Evolutionary conservation across 1,140 invertebrate genomes (phyloP).

Genomic region (Drosophila melanogaster): DNA sequence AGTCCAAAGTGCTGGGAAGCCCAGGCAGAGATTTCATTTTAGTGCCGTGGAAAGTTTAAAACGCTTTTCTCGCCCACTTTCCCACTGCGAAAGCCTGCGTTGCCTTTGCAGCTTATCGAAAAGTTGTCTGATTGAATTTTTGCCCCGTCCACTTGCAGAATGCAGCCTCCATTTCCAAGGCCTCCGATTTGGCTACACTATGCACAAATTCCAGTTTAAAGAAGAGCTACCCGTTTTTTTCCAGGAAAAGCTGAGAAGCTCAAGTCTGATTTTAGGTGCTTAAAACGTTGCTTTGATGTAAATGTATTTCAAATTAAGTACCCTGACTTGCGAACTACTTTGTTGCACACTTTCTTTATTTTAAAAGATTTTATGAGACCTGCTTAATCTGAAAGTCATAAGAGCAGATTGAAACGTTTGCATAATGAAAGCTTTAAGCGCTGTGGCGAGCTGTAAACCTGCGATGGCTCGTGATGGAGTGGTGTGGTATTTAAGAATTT

Average conservation of each 20-base stretch:
- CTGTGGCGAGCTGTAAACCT: conserved; percentile 53
- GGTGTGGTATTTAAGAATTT: conserved; percentile 20
- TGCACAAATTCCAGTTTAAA: background rate
- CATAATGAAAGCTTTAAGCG: conserved; percentile 55
- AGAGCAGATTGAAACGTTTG: conserved; percentile 43
- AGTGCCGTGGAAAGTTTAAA: conserved; percentile 68
- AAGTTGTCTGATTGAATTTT: conserved; percentile 80
- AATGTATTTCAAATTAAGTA: too few species aligned
- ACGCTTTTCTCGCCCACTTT: conserved; percentile 48
- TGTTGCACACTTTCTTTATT: background rate
- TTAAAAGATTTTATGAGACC: too few species aligned
- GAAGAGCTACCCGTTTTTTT: too few species aligned
- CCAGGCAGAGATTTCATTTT: conserved; percentile 62
- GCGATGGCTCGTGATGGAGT: conserved; percentile 25
- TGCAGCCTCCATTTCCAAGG: conserved; percentile 41
- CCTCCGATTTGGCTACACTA: conserved; percentile 15
- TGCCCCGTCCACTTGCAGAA: conserved; percentile 47
- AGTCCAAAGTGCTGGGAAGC: conserved; percentile 33
- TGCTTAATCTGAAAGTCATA: conserved; percentile 11
- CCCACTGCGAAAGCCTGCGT: conserved; percentile 13
- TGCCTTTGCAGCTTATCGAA: conserved; percentile 79
- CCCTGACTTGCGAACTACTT: background rate
- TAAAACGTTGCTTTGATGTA: too few species aligned
- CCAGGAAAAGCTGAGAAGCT: too few species aligned
- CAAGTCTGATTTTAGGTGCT: too few species aligned